Conservation (phyloP, 2,113 vertebrate species). For the Benitochromis conjunctus region DNA sequence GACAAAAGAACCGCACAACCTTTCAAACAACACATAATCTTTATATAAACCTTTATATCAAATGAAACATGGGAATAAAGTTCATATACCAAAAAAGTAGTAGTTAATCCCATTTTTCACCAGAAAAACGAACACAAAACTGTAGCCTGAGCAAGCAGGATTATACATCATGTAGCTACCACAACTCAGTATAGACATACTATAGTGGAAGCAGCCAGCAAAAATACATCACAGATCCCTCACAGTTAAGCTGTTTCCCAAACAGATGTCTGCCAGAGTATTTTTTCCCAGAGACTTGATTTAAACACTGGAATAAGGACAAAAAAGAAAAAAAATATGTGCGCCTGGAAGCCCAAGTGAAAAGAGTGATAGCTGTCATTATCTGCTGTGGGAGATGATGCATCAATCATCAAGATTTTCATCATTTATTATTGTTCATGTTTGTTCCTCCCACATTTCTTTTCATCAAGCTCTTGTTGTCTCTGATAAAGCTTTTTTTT, state of each 20-base stretch:
- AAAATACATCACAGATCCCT: neutral
- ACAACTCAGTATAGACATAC: neutral
- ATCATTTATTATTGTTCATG: conserved; percentile 21
- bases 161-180: neutral
- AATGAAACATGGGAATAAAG: neutral
- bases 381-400: conserved; percentile 22
- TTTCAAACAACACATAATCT: conserved; percentile 22
- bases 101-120: neutral
- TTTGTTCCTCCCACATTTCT: conserved; percentile 16
- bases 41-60: neutral
- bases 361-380: conserved; percentile 49
- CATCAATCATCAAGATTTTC: conserved; percentile 41
- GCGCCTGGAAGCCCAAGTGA: neutral
- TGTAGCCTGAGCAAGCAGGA: neutral
- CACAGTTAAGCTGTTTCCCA: neutral
- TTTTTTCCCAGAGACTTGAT: neutral
- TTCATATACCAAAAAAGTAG: neutral
- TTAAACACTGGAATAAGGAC: neutral
- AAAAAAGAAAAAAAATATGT: neutral
- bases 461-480: conserved; percentile 7
- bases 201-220: neutral
- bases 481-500: neutral
- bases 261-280: conserved; percentile 12
- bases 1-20: conserved; percentile 35
- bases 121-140: neutral